Percentiles rank a stretch among this genome's conserved stretches.
Conservation (phyloP, 2,888 invertebrate genomes). For the Euzetes globulus region DNA sequence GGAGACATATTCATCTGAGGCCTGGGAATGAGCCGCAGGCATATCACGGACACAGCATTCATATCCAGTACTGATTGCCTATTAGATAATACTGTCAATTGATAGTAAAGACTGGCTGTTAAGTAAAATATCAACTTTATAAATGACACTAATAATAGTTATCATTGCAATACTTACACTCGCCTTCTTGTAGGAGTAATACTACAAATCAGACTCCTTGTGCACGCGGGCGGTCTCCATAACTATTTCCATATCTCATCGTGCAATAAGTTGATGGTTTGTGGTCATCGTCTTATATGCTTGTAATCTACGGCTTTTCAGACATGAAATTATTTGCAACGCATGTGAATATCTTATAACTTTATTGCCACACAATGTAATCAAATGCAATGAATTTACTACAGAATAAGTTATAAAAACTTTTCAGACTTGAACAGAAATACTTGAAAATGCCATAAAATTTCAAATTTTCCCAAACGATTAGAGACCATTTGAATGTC, state of each 20-base stretch:
- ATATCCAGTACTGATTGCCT: slow-evolving; percentile 16
- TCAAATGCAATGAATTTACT: neutral
- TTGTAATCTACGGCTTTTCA: neutral
- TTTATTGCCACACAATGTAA: neutral
- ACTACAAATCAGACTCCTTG: slow-evolving; percentile 18
- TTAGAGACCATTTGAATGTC: neutral
- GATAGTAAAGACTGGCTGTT: slow-evolving; percentile 24
- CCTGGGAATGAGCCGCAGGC: slow-evolving; percentile 7
- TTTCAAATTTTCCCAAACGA: neutral
- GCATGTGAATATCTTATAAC: neutral
- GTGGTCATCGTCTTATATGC: neutral
- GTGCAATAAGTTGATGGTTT: slow-evolving; percentile 4
- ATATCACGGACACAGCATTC: slow-evolving; percentile 21
- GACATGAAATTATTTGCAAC: neutral
- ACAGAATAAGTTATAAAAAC: neutral
- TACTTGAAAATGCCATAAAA: neutral
- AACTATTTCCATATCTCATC: slow-evolving; percentile 26
- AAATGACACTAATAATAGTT: slow-evolving; percentile 26
- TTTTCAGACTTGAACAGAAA: neutral
- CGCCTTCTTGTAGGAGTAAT: slow-evolving; percentile 24
- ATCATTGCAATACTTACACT: slow-evolving; percentile 12
- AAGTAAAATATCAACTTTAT: slow-evolving; percentile 27
- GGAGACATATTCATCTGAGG: slow-evolving; percentile 21
- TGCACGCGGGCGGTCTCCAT: slow-evolving; percentile 19
- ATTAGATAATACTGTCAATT: slow-evolving; percentile 29